A percentile compares a stretch with the other conserved stretches of the same genome.
These are phyloP conservation scores for Emmelina monodactyla DNA, from an alignment of 2,888 invertebrate species.

Conservation along the genomic window DNA sequence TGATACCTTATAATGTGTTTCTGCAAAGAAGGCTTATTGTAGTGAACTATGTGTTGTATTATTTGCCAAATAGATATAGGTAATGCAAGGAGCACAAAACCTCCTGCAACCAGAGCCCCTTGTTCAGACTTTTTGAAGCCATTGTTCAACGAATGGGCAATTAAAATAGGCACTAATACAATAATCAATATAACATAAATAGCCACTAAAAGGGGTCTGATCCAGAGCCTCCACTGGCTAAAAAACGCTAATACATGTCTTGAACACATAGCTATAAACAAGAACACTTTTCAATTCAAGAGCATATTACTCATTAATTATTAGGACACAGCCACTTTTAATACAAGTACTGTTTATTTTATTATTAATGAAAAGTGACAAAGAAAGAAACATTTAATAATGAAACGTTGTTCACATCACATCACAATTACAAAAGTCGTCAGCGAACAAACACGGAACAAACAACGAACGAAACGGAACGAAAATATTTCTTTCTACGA, in stretches of 20 bases:
- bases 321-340: too few relatives aligned
- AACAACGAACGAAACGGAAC: too few relatives aligned
- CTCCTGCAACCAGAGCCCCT: constrained; percentile 83
- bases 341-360: too few relatives aligned
- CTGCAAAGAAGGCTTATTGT: constrained; percentile 89
- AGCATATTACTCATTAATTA: too few relatives aligned
- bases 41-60: constrained; percentile 91
- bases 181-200: constrained; percentile 82
- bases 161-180: constrained; percentile 83
- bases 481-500: too few relatives aligned
- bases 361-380: too few relatives aligned
- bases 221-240: constrained; percentile 85
- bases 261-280: constrained; percentile 51
- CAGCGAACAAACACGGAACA: too few relatives aligned
- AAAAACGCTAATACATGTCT: constrained; percentile 38
- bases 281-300: too few relatives aligned
- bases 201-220: constrained; percentile 82
- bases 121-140: constrained; percentile 81
- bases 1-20: constrained; percentile 89
- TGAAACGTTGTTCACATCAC: too few relatives aligned
- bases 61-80: constrained; percentile 96
- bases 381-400: too few relatives aligned
- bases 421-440: too few relatives aligned
- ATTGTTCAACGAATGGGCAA: constrained; percentile 81
- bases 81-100: constrained; percentile 90